Evolutionary conservation across 2,888 invertebrate genomes (phyloP), one percentile per base, ranked within the genome.

Genomic region (Parochlus steinenii): DNA sequence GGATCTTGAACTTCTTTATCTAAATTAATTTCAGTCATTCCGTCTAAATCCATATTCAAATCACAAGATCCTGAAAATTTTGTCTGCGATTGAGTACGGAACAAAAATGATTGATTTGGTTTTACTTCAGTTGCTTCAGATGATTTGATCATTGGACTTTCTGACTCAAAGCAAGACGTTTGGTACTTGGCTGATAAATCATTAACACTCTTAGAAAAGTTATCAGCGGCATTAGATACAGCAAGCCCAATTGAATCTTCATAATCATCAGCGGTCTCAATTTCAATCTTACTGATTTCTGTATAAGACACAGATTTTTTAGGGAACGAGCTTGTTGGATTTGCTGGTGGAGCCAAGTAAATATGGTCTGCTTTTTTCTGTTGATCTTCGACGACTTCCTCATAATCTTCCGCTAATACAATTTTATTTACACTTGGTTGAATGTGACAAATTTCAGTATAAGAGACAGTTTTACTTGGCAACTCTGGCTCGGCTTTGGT

Each of bases 91-190:
- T 54, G 69, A 40, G 63, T 52, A 38, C 70, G 64, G 67, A 72
- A 74, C 23, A 76, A 54, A 52, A 76, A 76, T 4, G 76, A 75
- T 42, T 63, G 65, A 47, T 75, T 75, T 3, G 74, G 74, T 44
- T 66, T 61, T 37, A 69, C 61, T 10, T 50, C 53, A 14, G 58
- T 46, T 44, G 49, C 55, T 8, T 61, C 46, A 29, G 59, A 58
- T 47, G 58, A 50, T 41, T 54, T 42, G 31, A 19, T 51, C 49
- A 39, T 53, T 53, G 16, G 18, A 15, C 30, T 36, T 36, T 10
- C 1, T 8, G 12, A 11, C 25, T 30, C 17, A 16, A 14, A 14
- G 8, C 8, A 17, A 28, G 16, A 16, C 28, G 10, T 3, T 30
- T 19, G 30, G 11, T 18, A 30, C 30, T 19, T 30, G n/a, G 15